Base-by-base conservation (phyloP, 2,888 invertebrate species). In the Epistrophe eligans region DNA sequence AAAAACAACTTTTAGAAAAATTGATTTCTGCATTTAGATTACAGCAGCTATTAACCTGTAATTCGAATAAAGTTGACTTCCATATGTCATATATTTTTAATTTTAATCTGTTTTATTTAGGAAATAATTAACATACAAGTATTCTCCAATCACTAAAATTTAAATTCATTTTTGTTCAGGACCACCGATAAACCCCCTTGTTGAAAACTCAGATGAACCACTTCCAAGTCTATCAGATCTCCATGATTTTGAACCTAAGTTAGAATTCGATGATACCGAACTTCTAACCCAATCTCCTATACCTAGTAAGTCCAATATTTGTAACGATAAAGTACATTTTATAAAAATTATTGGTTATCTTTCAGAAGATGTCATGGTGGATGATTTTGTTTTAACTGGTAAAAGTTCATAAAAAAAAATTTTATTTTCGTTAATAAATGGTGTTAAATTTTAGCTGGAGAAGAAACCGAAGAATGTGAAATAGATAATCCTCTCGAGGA, bases 251-350 rank as follows among this genome's bases (percentile, higher is more conserved):
- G 99, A 99, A 92, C 98, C 98, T 15, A 97, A 98, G 93, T 94
- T 99, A 92, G 98, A 99, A 93, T 99, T 99, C 94, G 99, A 99
- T 94, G 99, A 99, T 93, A 97, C 98, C 15, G 99, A 99, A 93
- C 93, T 98, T 79, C 95, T 95, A 90, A 95, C 96, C 90, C 94
- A 95, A 79, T 94, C 95, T 67, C 94, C 95, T 77, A 95, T 95
- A 89, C 94, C 96, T 92, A 96, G 97, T 96, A 94, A 94, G 93
- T 89, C 19, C 24, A 8, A 52, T 0, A 24, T 24, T 17, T 8
- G 2, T 11, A 24, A 11, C 4, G 15, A 48, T 5, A 11, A 32
- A 17, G 19, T 64, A 24, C 19, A 52, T 52, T 60, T 50, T 45
- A 10, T 40, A 19, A 45, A 72, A n/a, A 19, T 19, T 15, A 32